These are phyloP conservation scores for Phacellophora camtschatica DNA, from an alignment of 30 jellyfish, hydroid and myxozoan species.

Conservation along the genomic window DNA sequence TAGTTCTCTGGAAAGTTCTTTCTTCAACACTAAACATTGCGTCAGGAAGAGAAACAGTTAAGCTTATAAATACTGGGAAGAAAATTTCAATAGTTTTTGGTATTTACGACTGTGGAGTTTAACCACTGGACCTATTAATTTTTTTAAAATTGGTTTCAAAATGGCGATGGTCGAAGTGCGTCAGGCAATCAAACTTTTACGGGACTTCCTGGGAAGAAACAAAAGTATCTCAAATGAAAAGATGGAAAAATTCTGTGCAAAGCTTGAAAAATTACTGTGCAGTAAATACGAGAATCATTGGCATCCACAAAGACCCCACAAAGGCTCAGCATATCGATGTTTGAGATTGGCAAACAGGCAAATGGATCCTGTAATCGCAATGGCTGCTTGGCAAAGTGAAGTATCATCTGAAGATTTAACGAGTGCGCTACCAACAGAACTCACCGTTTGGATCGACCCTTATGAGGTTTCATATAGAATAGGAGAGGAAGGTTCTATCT, in stretches of 20 bases:
- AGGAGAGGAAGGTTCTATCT: slow-evolving; percentile 98
- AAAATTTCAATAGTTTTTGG: no score
- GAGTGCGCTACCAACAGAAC: slow-evolving; percentile 81
- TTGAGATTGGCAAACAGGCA: slow-evolving; percentile 70
- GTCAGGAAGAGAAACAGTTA: no score
- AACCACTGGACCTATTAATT: no score
- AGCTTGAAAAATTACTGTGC: slow-evolving; percentile 69
- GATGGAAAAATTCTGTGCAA: slow-evolving; percentile 68
- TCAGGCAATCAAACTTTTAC: slow-evolving; percentile 79
- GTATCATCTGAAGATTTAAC: slow-evolving; percentile 64
- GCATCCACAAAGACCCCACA: slow-evolving; percentile 94
- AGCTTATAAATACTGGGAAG: no score
- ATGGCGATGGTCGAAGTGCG: slow-evolving; percentile 85
- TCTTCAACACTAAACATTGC: no score
- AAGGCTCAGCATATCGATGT: slow-evolving; percentile 96
- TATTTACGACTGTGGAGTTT: no score
- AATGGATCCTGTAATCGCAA: slow-evolving; percentile 82
- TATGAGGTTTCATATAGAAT: slow-evolving; percentile 91
- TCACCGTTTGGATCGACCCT: slow-evolving; percentile 98
- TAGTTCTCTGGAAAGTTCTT: no score
- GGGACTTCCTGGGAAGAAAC: slow-evolving; percentile 71
- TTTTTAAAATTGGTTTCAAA: neutral
- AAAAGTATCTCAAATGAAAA: slow-evolving; percentile 56
- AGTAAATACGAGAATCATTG: slow-evolving; percentile 83
- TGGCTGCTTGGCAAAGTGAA: slow-evolving; percentile 88